Base-by-base conservation (phyloP, 1,140 invertebrate genomes). In the Calephelis nemesis region DNA sequence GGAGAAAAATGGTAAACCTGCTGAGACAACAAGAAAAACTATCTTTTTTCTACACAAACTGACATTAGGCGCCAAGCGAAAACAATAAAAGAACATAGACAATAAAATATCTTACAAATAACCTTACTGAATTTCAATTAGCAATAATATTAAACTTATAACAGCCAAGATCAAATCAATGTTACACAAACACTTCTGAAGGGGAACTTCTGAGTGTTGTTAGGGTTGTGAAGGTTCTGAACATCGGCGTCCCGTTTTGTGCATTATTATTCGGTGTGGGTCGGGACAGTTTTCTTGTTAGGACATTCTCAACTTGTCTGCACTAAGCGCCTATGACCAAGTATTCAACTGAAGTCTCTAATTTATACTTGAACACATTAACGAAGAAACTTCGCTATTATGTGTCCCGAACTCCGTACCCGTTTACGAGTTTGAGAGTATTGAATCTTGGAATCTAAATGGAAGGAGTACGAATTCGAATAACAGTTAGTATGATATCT, bases 261-360 rank as follows among this genome's bases (percentile, higher is more conserved):
- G 63, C 77, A 81, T 78, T 81, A 78, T 83, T 81, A 82, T 83
- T 72, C 76, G 77, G 67, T 63, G 68, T 71, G 64, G 63, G 71
- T 74, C 62, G 66, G 69, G 72, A 74, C 75, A 81, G 76, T 77
- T 80, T 74, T 76, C 77, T 84, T 82, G 82, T 80, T 82, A 79
- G 78, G 69, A 74, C 73, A 71, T 77, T 72, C 76, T 76, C 76
- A 63, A 75, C 75, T 73, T 68, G 58, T 70, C 69, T 65, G 60
- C 66, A 68, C 63, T 63, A 58, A 70, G 67, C 71, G 75, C 68
- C 72, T 74, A 73, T 68, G 68, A 68, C 71, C 67, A 66, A 65
- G 54, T 69, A 66, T 47, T 65, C 58, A 13, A 66, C 58, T 70
- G 62, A 50, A 65, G 47, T 60, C 63, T 72, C 62, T 74, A 79